Evolutionary conservation across 2,113 vertebrate genomes (phyloP), one percentile per base, ranked within the genome.

Genomic region (Galbula dea): DNA sequence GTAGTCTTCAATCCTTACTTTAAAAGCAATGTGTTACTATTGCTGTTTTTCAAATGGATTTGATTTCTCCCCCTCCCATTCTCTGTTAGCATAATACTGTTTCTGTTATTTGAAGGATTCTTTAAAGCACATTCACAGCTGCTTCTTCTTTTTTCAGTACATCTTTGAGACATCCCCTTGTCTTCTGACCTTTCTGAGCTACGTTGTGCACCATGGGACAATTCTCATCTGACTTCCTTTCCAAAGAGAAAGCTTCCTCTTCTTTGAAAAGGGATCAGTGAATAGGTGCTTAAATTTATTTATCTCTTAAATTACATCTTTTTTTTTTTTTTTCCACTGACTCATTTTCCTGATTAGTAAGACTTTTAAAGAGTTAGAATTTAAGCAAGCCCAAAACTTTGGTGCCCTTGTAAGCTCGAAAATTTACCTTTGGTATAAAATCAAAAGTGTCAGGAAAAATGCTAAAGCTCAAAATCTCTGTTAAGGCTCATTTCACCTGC

Each of bases 151-250:
- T 81, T 83, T 79, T 82, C 34, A 34, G 2, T 43, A n/a, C 3
- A 7, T 86, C 26, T 95, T 87, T 85, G 58, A 80, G 67, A 63
- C 58, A 48, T 49, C 13, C 19, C 23, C 37, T 49, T 88, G 39
- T 94, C 23, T 93, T 37, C 32, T 95, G 89, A 93, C 82, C 74
- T 96, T 96, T 93, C 51, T 77, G 51, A 80, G 23, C 74, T 83
- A 45, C 21, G 37, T 92, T 41, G 22, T 46, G 34, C n/a, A 63
- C 82, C 1, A 3, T 87, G 61, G 66, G 57, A 73, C 94, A 89
- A 92, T 83, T 91, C 77, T 92, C 78, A 83, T 86, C 83, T 95
- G 90, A 85, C 67, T 93, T 90, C 32, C 37, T 75, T 91, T 32
- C 41, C 37, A 67, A 91, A 73, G 77, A 73, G 90, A 82, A 58